phyloP scores from a whole-genome alignment of 2,113 vertebrate species.

The Ascaphus truei region DNA sequence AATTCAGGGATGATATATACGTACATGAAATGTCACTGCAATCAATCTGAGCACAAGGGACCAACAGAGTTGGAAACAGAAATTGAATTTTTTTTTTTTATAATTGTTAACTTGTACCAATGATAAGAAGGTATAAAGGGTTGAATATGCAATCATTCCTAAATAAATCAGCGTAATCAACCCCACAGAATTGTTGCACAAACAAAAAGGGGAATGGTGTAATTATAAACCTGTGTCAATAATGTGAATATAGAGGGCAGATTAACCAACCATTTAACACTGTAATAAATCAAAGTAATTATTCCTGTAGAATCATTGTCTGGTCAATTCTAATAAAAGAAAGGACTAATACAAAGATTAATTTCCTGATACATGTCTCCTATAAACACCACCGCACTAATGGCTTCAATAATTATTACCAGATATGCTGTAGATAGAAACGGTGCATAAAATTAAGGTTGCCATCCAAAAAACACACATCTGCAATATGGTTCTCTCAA shows the following conservation, averaged over 20 bases:
- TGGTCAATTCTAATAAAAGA: constrained; percentile 32
- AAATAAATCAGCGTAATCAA: neutral
- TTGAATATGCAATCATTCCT: neutral
- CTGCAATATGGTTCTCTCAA: constrained; percentile 1
- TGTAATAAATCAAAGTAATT: constrained; percentile 32
- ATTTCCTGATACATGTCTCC: constrained; percentile 24
- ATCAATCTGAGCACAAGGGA: constrained; percentile 2
- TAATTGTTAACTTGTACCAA: constrained; percentile 4
- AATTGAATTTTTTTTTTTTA: neutral
- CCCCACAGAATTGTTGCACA: neutral
- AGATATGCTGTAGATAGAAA: neutral
- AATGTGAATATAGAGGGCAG: constrained; percentile 18
- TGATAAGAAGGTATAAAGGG: neutral
- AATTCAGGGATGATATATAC: constrained; percentile 13
- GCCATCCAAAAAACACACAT: neutral
- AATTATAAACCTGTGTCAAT: constrained; percentile 24
- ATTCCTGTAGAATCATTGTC: constrained; percentile 23
- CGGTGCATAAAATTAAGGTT: neutral
- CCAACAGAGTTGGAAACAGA: neutral
- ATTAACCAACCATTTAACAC: constrained; percentile 26
- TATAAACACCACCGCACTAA: constrained; percentile 22
- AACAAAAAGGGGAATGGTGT: neutral
- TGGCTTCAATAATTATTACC: constrained; percentile 22
- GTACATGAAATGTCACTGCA: neutral
- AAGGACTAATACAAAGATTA: constrained; percentile 22